phyloP scores from a whole-genome alignment of 2,113 vertebrate species.

The Protobothrops mucrosquamatus region DNA sequence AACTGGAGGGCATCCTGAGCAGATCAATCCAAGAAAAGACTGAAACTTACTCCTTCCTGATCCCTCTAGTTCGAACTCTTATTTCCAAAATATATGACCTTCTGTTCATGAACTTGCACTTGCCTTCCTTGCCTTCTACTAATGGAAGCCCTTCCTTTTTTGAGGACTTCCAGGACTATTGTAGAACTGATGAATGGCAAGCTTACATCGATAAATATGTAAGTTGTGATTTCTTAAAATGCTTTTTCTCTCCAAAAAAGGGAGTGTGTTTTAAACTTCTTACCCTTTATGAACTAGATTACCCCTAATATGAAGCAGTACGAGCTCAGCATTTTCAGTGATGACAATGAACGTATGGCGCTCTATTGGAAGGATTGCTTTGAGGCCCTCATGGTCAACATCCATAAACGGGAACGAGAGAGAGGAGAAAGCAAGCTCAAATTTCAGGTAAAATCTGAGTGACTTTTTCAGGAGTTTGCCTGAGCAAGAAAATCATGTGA shows the following conservation, averaged over 20 bases:
- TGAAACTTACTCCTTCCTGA: constrained; percentile 90
- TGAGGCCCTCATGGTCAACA: constrained; percentile 90
- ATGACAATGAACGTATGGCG: constrained; percentile 86
- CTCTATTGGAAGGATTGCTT: constrained; percentile 95
- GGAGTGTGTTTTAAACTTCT: background rate
- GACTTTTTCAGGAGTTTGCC: background rate
- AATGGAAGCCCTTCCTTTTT: constrained; percentile 95
- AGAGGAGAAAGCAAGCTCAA: constrained; percentile 95
- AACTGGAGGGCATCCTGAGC: constrained; percentile 86
- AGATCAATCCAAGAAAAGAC: constrained; percentile 82
- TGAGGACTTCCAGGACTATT: constrained; percentile 96
- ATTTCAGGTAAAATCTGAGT: constrained; percentile 83
- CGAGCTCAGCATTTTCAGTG: constrained; percentile 89
- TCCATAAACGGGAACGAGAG: constrained; percentile 89
- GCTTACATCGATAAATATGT: constrained; percentile 98
- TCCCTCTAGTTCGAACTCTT: constrained; percentile 90
- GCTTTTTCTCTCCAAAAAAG: background rate
- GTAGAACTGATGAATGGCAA: constrained; percentile 89
- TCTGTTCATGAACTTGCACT: constrained; percentile 94
- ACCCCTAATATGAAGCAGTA: constrained; percentile 98
- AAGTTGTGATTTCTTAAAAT: constrained; percentile 56
- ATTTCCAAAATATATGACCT: constrained; percentile 92
- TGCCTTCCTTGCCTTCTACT: constrained; percentile 90
- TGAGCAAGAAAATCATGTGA: background rate
- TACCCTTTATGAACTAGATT: constrained; percentile 73